Base-by-base conservation (phyloP, 2,888 invertebrate genomes). In the Euzetes globulus region DNA sequence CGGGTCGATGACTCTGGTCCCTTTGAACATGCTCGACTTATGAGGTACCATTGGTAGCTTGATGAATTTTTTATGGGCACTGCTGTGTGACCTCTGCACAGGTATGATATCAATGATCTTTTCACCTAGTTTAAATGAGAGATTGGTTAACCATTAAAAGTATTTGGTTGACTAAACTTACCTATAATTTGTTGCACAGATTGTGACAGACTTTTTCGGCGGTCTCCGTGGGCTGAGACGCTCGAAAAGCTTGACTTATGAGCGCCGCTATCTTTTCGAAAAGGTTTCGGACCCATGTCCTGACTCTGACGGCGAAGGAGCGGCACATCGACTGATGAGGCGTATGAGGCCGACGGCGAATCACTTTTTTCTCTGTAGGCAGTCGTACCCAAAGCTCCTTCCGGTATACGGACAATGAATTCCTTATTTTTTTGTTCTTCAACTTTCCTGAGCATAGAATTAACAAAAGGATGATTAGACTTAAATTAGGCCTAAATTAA, bases 11-110 rank as follows among this genome's bases (percentile, higher is more conserved):
- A 47, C 25, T 11, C 71, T 25, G 22, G 19, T 33, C 17, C 63
- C 27, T 45, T 75, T 75, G 11, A 72, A 45, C 19, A 73, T 71
- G 27, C 55, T 27, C 1, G 68, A 37, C 41, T 74, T 74, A 7
- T 47, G 50, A 0, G 29, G 5, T 37, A 45, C 47, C 5, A 41
- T 41, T 6, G 33, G 33, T 33, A 33, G 33, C 33, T 33, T 33
- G 33, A 33, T 33, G 33, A 33, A 6, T 33, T 55, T 55, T n/a
- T 15, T 63, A 19, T 63, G 17, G 0, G 37, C 37, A 29, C 22
- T 47, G 29, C 45, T 63, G 19, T 63, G 55, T 6, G 73, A 60
- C 17, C 60, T 15, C 7, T 29, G 52, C 9, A 45, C 45, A 11
- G 63, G 27, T 33, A 58, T 22, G 1, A 22, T 17, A 13, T 58